Base-by-base conservation (phyloP, 2,113 vertebrate species). In the Prochilodus magdalenae region DNA sequence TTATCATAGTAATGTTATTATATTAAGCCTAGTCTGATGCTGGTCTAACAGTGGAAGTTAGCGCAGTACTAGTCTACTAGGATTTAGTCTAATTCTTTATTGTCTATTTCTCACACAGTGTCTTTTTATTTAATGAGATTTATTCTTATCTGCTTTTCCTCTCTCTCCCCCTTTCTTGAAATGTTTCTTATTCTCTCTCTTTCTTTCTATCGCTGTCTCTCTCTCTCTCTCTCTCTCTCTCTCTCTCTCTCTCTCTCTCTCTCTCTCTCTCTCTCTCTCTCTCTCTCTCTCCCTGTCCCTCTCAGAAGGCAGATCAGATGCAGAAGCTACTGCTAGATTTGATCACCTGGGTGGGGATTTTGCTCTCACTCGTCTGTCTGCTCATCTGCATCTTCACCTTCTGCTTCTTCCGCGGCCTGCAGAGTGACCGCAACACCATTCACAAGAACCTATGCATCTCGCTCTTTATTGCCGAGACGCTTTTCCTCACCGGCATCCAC, bases 371-470 rank as follows among this genome's bases (percentile, higher is more conserved):
- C 79, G 97, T 98, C 75, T 99, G 98, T 90, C 95, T 99, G 86
- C 94, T 99, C 88, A 98, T 99, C 89, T 98, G 97, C 95, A 98
- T 99, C 94, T 99, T 99, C 93, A 99, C 98, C 84, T 99, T 99
- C 89, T 99, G 98, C 94, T 99, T 98, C 94, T 99, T 99, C 92
- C 96, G 97, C 0, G 98, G 98, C 14, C 96, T 99, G 83, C 98
- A 99, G 90, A 99, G 97, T 0, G 98, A 99, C 84, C 95, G 98
- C 67, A 99, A 99, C 90, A 99, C 98, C 0, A 99, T 99, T 90
- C 98, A 99, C 91, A 99, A 99, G 92, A 99, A 99, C 86, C 92
- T 99, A 79, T 99, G 98, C 89, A 96, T 99, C 90, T 99, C 97
- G 87, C 96, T 99, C 27, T 99, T 99, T 2, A 96, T 99, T 80